These are phyloP conservation scores for Seriola aureovittata DNA, from an alignment of 2,113 vertebrate genomes.

Conservation along the genomic window DNA sequence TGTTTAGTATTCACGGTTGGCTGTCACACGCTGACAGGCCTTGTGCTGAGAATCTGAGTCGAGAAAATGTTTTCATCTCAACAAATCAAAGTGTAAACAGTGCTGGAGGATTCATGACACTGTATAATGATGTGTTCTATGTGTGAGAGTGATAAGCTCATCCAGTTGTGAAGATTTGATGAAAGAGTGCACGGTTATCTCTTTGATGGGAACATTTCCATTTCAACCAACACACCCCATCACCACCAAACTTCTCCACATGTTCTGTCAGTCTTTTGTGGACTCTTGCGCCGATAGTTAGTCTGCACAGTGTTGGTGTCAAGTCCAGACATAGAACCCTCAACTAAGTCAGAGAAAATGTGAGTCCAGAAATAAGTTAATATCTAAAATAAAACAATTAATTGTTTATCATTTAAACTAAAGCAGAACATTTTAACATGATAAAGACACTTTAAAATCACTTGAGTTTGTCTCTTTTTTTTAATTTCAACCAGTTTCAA, in stretches of 20 bases:
- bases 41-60: slow-evolving; percentile 13
- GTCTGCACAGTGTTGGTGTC: neutral
- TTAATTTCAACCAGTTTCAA: no score
- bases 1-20: slow-evolving; percentile 34
- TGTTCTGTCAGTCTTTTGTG: neutral
- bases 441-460: no score
- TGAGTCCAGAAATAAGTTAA: no score
- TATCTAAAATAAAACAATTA: no score
- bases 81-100: slow-evolving; percentile 63
- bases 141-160: slow-evolving; percentile 41
- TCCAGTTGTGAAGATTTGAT: slow-evolving; percentile 39
- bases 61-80: slow-evolving; percentile 49
- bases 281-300: neutral
- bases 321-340: neutral
- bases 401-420: no score
- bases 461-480: no score
- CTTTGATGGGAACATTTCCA: slow-evolving; percentile 24
- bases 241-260: neutral
- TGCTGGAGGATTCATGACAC: slow-evolving; percentile 21
- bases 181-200: slow-evolving; percentile 23
- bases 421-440: no score
- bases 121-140: slow-evolving; percentile 38
- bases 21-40: slow-evolving; percentile 39
- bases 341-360: no score
- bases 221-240: neutral